Conservation (phyloP, 37 sponge, comb jelly and placozoan species). For the Petrosia ficiformis region DNA sequence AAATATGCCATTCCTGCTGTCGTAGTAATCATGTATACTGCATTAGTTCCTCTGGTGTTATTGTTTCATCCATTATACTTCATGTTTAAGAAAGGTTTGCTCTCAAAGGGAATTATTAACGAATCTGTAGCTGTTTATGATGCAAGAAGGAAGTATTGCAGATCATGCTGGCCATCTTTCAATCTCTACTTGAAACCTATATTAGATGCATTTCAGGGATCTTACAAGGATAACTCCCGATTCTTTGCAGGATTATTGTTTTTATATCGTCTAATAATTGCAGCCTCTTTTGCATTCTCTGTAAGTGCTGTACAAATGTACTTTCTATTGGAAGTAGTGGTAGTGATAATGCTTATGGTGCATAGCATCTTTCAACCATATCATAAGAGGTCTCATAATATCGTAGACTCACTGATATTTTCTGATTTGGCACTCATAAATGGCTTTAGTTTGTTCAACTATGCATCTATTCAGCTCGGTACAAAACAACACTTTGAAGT, state of each 20-base stretch:
- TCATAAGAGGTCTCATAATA: conserved; percentile 19
- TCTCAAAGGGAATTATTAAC: background rate
- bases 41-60: conserved; percentile 1
- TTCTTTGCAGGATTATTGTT: conserved; percentile 38
- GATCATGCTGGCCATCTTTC: background rate
- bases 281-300: conserved; percentile 3
- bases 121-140: background rate
- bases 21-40: conserved; percentile 2
- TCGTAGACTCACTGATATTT: conserved; percentile 18
- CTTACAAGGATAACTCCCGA: conserved; percentile 25
- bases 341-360: conserved; percentile 17
- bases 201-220: conserved; percentile 32
- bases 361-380: conserved; percentile 28
- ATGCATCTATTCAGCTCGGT: background rate
- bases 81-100: background rate
- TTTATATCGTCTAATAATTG: conserved; percentile 14
- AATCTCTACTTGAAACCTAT: conserved; percentile 10
- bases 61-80: conserved; percentile 8
- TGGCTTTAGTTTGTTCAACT: conserved; percentile 14
- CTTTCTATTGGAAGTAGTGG: background rate
- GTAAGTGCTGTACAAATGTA: conserved; percentile 14
- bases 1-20: conserved; percentile 27
- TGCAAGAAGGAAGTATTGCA: background rate
- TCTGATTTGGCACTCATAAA: background rate
- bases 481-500: background rate